phyloP scores from a whole-genome alignment of 2,797 vertebrate genomes.

The Micromesistius poutassou region DNA sequence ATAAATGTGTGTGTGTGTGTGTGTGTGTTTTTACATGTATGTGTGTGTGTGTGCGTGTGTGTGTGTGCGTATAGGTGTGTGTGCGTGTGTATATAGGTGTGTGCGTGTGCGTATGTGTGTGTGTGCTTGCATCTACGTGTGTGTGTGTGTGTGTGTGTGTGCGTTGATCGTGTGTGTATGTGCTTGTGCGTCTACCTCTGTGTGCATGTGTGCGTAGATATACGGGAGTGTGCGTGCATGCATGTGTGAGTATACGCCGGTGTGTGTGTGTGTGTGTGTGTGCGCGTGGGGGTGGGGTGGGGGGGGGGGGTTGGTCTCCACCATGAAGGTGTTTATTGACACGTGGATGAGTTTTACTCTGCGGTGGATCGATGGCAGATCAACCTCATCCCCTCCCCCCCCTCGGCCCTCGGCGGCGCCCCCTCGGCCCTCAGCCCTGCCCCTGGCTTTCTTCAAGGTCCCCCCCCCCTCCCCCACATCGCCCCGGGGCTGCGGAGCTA shows the following conservation, averaged over 20 bases:
- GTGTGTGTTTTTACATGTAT: too few relatives aligned
- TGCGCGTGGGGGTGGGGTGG: neutral
- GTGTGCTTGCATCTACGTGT: too few relatives aligned
- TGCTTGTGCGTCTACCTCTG: too few relatives aligned
- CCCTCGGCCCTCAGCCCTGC: slow-evolving; percentile 60
- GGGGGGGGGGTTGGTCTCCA: neutral
- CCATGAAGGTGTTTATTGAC: slow-evolving; percentile 31
- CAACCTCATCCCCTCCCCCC: slow-evolving; percentile 28
- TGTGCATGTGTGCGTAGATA: neutral
- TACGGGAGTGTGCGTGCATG: neutral
- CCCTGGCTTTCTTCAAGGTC: slow-evolving; percentile 68
- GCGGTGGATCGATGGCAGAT: slow-evolving; percentile 32
- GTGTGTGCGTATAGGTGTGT: too few relatives aligned
- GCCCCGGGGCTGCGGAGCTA: neutral
- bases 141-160: too few relatives aligned
- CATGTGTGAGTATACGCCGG: neutral
- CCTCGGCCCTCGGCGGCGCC: slow-evolving; percentile 13
- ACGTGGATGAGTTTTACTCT: slow-evolving; percentile 44
- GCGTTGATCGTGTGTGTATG: too few relatives aligned
- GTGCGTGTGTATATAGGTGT: too few relatives aligned
- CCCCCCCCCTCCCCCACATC: slow-evolving; percentile 37
- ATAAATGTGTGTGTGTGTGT: too few relatives aligned
- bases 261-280: neutral
- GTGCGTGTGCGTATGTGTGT: too few relatives aligned
- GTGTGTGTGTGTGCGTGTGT: too few relatives aligned